A percentile compares a stretch with the other conserved stretches of the same genome.
These are phyloP conservation scores for Ascidia mentula DNA, from an alignment of 23 tunicate species.

Conservation along the genomic window DNA sequence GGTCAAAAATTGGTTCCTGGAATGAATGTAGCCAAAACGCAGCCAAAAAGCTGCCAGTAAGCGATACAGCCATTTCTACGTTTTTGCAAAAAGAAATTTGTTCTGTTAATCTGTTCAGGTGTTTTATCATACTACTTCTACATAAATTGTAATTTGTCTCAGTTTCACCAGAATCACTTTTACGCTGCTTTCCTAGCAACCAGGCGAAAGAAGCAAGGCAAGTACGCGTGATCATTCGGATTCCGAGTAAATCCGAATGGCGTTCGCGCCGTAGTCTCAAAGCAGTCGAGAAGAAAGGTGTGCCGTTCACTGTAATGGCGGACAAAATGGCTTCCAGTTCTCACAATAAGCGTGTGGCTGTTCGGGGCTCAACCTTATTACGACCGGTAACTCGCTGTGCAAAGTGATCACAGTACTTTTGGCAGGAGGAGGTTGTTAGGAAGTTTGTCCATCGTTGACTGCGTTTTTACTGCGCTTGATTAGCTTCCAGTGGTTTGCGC, in stretches of 20 bases:
- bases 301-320: not conserved
- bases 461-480: conserved; percentile 33
- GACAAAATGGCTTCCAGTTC: conserved; percentile 1
- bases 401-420: no score
- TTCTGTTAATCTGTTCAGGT: no score
- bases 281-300: not conserved
- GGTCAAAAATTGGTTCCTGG: no score
- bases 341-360: not conserved
- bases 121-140: no score
- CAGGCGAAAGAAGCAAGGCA: not conserved
- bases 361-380: no score
- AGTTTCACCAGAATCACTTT: no score
- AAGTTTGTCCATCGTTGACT: not conserved
- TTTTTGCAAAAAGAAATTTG: no score
- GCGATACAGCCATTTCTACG: no score
- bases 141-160: no score
- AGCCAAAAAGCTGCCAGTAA: no score
- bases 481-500: conserved; percentile 18
- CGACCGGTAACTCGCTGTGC: no score
- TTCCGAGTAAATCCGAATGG: not conserved
- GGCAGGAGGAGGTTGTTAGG: not conserved
- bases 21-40: no score
- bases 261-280: not conserved
- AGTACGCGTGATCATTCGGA: not conserved
- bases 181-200: not conserved